A percentile compares a stretch with the other conserved stretches of the same genome.
These are phyloP conservation scores for Mellivora capensis DNA, from an alignment of 2,113 vertebrate genomes.

Conservation along the genomic window DNA sequence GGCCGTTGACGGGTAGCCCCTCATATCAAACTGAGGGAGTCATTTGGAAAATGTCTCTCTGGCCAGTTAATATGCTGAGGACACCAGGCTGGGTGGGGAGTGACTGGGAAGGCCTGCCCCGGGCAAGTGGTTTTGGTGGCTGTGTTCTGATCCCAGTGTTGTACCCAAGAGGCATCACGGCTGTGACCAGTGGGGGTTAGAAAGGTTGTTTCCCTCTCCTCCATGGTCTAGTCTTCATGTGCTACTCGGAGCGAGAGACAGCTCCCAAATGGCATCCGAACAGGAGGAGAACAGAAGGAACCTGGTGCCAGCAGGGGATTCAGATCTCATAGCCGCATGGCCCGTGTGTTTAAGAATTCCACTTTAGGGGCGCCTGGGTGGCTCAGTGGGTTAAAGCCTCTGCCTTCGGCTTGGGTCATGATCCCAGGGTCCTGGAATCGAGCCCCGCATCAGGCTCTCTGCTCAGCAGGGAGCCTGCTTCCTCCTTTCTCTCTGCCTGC, in stretches of 20 bases:
- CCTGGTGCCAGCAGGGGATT: rapidly evolving
- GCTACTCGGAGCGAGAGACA: background rate
- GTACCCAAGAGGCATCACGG: background rate
- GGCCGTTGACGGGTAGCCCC: background rate
- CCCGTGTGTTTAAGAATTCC: background rate
- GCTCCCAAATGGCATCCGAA: background rate
- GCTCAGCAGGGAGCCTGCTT: too few relatives aligned
- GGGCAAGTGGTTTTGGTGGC: background rate
- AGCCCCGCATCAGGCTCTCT: too few relatives aligned
- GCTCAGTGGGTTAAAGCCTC: too few relatives aligned
- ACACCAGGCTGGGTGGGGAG: background rate
- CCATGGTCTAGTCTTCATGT: rapidly evolving
- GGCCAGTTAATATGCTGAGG: background rate
- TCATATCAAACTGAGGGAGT: background rate
- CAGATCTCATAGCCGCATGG: rapidly evolving
- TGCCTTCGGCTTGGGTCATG: too few relatives aligned
- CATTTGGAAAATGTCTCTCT: background rate
- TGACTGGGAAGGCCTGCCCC: background rate
- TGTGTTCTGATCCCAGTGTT: background rate
- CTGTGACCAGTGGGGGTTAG: background rate
- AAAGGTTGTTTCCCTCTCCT: background rate
- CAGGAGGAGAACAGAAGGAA: background rate
- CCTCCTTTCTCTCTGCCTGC: too few relatives aligned
- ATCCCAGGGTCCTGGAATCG: too few relatives aligned
- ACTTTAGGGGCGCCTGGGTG: too few relatives aligned